Conservation (phyloP, 2,888 invertebrate species). For the Lasioglossum marginatum region DNA sequence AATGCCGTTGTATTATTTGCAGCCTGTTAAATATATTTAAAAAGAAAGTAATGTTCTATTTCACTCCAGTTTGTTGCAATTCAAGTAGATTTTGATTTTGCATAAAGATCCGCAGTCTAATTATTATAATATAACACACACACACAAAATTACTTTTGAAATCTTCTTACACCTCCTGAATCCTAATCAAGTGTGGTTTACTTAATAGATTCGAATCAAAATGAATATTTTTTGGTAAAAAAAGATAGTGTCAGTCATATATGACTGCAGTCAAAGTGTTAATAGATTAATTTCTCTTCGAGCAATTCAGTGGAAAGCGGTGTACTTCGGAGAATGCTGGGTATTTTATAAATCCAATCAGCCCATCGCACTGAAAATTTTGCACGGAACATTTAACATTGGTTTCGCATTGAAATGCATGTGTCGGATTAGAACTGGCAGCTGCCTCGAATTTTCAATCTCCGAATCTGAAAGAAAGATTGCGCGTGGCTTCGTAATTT, state of each 20-base stretch:
- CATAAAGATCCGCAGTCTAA: no score
- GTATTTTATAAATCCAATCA: neutral
- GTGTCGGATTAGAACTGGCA: slow-evolving; percentile 12
- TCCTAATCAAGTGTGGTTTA: neutral
- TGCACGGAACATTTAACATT: neutral
- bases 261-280: neutral
- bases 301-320: neutral
- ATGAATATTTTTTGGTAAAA: neutral
- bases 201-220: neutral
- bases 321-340: neutral
- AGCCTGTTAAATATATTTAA: no score
- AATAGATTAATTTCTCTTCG: neutral
- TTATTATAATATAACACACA: no score
- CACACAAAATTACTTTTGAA: neutral
- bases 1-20: no score
- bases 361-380: neutral
- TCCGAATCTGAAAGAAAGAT: slow-evolving; percentile 16
- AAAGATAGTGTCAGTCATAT: neutral
- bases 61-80: no score
- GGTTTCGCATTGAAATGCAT: neutral
- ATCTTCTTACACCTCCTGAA: neutral
- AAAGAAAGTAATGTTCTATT: no score
- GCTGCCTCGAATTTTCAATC: slow-evolving; percentile 17
- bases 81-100: no score
- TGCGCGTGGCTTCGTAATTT: slow-evolving; percentile 31